Base-by-base conservation (phyloP, 2,113 vertebrate species). In the Protomyctophum bolini region DNA sequence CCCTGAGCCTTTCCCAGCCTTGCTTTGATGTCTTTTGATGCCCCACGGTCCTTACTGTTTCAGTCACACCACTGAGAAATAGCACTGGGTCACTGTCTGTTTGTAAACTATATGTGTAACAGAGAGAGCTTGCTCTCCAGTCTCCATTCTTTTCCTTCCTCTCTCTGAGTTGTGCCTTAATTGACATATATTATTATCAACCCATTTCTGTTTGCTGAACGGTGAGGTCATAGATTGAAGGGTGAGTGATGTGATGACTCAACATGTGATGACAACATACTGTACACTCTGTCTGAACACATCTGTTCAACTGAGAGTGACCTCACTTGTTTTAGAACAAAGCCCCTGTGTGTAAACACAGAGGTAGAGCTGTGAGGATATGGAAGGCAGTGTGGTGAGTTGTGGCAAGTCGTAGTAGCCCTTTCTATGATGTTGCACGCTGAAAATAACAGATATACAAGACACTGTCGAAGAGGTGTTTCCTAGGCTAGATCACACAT, bases 291-390 rank as follows among this genome's bases (percentile, higher is more conserved):
- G 6, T n/a, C 48, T 10, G 10, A 60, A 58, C 57, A 41, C 33
- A 52, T 52, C 50, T 45, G 60, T 6, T 46, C 0, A 7, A 48
- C 29, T 52, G 33, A 69, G 76, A 63, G 58, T 72, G 55, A 75
- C 28, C 68, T 49, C 41, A 71, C 68, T 68, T 66, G 62, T 68
- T 57, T n/a, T n/a, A 52, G 57, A 62, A 79, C 63, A 79, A 66
- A 66, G 61, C 49, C 4, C 7, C 28, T 4, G 6, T 67, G 54
- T 29, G n/a, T 10, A 62, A 28, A 1, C 8, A n/a, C n/a, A n/a
- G n/a, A 15, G 11, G 0, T 8, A 47, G 33, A 11, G 58, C 0
- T 7, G 6, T 1, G 8, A 3, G 6, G 8, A 10, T n/a, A 41
- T 41, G 33, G 33, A 41, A 41, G 33, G 33, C 33, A 41, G 33